Conservation (phyloP, 2,797 vertebrate species). For the Amblyopsis hoosieri region DNA sequence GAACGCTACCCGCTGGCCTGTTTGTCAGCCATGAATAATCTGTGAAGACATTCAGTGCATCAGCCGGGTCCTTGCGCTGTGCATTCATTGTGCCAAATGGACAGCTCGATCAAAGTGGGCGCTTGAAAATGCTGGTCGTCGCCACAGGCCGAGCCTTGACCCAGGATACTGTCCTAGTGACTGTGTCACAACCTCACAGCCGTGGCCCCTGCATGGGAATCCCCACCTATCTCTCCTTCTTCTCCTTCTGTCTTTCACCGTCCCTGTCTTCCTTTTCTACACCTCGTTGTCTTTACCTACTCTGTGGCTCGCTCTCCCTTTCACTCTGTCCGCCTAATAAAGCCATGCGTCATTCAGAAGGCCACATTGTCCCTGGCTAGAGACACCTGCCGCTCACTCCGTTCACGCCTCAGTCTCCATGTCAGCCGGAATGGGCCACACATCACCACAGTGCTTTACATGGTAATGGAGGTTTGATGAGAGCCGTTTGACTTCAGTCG, state of each 20-base stretch:
- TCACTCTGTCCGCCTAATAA: conserved; percentile 60
- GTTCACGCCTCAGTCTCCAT: conserved; percentile 11
- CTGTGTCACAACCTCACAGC: conserved; percentile 51
- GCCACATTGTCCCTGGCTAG: conserved; percentile 70
- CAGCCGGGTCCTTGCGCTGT: conserved; percentile 68
- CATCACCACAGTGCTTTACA: conserved; percentile 66
- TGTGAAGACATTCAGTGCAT: conserved; percentile 66
- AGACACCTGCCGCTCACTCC: conserved; percentile 52
- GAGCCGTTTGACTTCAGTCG: conserved; percentile 1
- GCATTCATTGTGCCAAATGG: conserved; percentile 73
- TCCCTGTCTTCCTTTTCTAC: not conserved
- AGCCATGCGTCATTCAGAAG: conserved; percentile 75
- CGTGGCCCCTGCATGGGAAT: conserved; percentile 46
- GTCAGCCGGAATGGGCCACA: conserved; percentile 47
- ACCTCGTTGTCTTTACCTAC: no score
- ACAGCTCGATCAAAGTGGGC: conserved; percentile 79
- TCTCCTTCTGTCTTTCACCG: conserved; percentile 15
- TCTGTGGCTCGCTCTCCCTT: not conserved
- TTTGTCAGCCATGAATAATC: conserved; percentile 80
- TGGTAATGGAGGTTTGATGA: conserved; percentile 60
- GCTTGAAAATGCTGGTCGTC: conserved; percentile 69
- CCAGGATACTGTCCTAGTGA: conserved; percentile 68
- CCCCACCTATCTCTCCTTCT: not conserved
- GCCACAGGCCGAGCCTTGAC: conserved; percentile 77
- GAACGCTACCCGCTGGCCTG: conserved; percentile 62